Evolutionary conservation across 2,113 vertebrate genomes (phyloP), one percentile per base, ranked within the genome.

Genomic region (Ellobius talpinus): DNA sequence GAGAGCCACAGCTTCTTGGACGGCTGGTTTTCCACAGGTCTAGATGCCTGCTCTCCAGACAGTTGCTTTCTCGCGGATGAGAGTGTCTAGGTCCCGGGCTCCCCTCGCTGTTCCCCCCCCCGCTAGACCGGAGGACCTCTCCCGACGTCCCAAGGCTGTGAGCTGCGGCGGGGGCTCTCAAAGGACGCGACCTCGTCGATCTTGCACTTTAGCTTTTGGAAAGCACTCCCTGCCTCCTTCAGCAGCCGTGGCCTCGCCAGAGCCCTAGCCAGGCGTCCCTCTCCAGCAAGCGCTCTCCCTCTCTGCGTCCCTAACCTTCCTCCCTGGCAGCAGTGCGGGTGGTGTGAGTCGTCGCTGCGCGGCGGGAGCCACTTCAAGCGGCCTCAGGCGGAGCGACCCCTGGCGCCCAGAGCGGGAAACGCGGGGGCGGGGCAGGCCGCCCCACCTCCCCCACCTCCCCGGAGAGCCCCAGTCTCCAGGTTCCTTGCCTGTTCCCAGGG

Each of bases 371-470:
- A 72, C 96, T 98, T 85, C 97, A 98, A 97, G 97, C 96, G 87
- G 95, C 96, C 74, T 68, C 31, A 63, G 89, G 76, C 66, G n/a
- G 92, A 97, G 97, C 97, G 97, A 97, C 98, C 98, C 97, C 97
- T 98, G 97, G 97, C 82, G 97, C 66, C 94, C 90, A 89, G 81
- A 97, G 87, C 4, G 68, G 87, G 96, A 93, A 98, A 65, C 36
- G 79, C 91, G 97, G 97, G 97, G 97, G 98, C 97, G 98, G 96
- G 98, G 97, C 96, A 68, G 97, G 73, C 94, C 16, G 52, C 31
- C 24, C 42, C 45, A 78, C 90, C 76, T 86, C 92, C 84, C 31
- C 16, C 4, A 33, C 77, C 45, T 29, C 65, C 11, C 68, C 14
- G 13, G 87, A 5, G 58, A 63, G 77, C 73, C 7, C 70, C 50